Percentiles rank a stretch among this genome's conserved stretches.
Evolutionary conservation across 2,113 vertebrate genomes (phyloP).

Genomic region (Athene noctua): DNA sequence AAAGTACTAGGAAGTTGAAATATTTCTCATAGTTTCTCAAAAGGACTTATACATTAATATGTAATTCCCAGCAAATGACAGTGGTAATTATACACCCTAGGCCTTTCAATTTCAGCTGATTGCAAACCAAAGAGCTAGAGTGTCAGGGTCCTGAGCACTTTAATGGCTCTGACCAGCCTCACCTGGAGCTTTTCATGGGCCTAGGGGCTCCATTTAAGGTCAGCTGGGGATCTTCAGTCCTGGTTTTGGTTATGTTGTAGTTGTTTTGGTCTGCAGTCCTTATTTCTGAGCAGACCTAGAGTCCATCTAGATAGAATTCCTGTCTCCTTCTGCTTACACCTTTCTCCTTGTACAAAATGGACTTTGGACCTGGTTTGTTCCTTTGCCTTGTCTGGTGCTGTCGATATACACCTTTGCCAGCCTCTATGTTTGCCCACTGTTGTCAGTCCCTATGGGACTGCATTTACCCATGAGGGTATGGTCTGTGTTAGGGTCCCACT

Average conservation of each 20-base stretch:
- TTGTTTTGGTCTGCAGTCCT: neutral
- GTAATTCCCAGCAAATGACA: neutral
- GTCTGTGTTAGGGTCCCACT: fast-evolving
- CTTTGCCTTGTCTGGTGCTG: neutral
- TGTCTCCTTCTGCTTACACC: neutral
- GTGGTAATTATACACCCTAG: neutral
- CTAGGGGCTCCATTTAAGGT: neutral
- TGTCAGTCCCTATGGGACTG: neutral
- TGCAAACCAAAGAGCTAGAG: neutral
- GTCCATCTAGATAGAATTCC: neutral
- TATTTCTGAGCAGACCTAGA: neutral
- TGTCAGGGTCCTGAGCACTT: neutral
- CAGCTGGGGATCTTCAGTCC: neutral
- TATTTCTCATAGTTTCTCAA: neutral
- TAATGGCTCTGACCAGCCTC: neutral
- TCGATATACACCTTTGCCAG: neutral
- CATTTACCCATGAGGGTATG: neutral
- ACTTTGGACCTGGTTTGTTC: neutral
- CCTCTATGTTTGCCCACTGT: neutral
- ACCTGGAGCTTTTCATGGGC: neutral
- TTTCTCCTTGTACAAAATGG: neutral
- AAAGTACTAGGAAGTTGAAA: neutral
- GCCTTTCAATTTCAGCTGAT: neutral
- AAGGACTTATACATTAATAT: neutral
- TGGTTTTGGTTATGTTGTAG: neutral